Evolutionary conservation across 2,113 vertebrate species (phyloP).

Genomic region (Shinisaurus crocodilurus): DNA sequence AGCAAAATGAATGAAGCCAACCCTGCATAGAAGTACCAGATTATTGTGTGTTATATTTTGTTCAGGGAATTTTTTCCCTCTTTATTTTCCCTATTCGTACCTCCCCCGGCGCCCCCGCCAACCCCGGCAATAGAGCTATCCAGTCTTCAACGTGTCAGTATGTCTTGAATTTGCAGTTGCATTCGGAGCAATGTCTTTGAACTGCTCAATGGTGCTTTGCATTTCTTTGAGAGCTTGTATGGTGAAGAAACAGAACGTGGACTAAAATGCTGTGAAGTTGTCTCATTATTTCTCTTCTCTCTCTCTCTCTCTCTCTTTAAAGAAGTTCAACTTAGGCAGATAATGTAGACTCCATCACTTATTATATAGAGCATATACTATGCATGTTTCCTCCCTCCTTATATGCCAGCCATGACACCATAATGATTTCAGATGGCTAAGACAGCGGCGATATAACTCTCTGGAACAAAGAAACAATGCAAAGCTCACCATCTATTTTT

Average conservation of each 20-base stretch:
- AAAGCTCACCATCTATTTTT: constrained; percentile 48
- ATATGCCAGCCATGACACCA: constrained; percentile 39
- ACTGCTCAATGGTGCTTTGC: constrained; percentile 67
- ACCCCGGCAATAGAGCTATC: constrained; percentile 54
- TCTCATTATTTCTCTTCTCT: constrained; percentile 58
- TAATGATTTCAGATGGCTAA: constrained; percentile 50
- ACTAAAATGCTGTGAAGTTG: constrained; percentile 49
- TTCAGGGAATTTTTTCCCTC: constrained; percentile 26
- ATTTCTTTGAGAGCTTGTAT: constrained; percentile 69
- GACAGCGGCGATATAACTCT: constrained; percentile 38
- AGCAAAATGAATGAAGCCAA: constrained; percentile 61
- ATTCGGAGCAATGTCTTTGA: constrained; percentile 63
- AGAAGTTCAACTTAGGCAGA: constrained; percentile 49
- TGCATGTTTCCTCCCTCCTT: constrained; percentile 32
- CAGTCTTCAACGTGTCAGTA: constrained; percentile 53
- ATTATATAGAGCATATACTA: constrained; percentile 44
- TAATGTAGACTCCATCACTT: constrained; percentile 32
- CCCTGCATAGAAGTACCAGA: constrained; percentile 52
- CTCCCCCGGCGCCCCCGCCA: fast-evolving
- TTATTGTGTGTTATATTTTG: constrained; percentile 54
- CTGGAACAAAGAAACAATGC: constrained; percentile 48
- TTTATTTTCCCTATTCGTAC: constrained; percentile 29
- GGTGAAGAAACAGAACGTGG: constrained; percentile 58
- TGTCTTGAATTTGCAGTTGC: constrained; percentile 64
- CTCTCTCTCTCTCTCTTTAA: not conserved